phyloP scores from a whole-genome alignment of 2,113 vertebrate species.

The Herpetotheres cachinnans region DNA sequence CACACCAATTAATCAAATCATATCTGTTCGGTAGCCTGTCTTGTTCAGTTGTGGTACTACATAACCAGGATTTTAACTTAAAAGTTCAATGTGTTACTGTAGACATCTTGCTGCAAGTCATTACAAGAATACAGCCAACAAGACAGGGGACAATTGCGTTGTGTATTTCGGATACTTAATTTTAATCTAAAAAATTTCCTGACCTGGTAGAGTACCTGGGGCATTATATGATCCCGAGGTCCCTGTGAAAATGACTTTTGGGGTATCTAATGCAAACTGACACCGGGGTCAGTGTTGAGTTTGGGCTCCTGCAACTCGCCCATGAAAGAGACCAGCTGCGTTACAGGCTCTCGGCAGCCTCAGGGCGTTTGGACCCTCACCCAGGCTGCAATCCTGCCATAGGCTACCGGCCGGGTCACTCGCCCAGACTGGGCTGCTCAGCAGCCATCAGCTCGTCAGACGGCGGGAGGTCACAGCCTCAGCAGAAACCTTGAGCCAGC shows the following conservation, averaged over 20 bases:
- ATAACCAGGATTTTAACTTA: background rate
- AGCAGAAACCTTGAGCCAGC: background rate
- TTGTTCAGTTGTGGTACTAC: background rate
- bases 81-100: background rate
- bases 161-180: background rate
- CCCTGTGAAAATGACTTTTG: fast-evolving
- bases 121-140: background rate
- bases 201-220: background rate
- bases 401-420: background rate
- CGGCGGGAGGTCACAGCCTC: background rate
- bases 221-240: background rate
- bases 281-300: background rate
- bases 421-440: background rate
- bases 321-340: background rate
- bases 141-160: background rate
- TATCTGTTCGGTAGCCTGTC: background rate
- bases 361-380: too few species aligned
- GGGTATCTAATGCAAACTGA: background rate
- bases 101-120: background rate
- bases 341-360: background rate
- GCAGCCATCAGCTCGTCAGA: background rate
- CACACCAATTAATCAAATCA: background rate
- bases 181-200: background rate
- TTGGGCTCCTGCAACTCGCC: background rate
- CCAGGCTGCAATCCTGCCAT: background rate